phyloP scores from a whole-genome alignment of 2,888 invertebrate genomes.

The Cosmorhoe ocellata region DNA sequence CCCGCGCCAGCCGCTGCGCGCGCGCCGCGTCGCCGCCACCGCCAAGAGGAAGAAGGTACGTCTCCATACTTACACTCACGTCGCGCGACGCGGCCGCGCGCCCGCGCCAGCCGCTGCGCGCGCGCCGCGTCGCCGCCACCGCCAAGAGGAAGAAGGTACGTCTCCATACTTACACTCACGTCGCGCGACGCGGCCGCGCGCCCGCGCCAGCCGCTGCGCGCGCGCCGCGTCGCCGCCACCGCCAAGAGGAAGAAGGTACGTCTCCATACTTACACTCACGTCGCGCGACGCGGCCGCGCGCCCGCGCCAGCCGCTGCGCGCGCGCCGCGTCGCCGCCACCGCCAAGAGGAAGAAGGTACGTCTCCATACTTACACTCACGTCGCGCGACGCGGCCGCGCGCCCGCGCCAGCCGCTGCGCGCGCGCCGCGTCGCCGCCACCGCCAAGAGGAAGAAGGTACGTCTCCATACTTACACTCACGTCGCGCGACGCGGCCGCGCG shows the following conservation, averaged over 20 bases:
- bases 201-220: slow-evolving; percentile 91
- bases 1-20: too few relatives aligned
- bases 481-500: slow-evolving; percentile 94
- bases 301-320: slow-evolving; percentile 95
- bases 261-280: slow-evolving; percentile 53
- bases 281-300: slow-evolving; percentile 95
- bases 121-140: too few relatives aligned
- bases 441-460: too few relatives aligned
- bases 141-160: slow-evolving; percentile 85
- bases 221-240: too few relatives aligned
- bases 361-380: neutral
- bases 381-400: too few relatives aligned
- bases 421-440: too few relatives aligned
- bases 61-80: too few relatives aligned
- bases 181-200: slow-evolving; percentile 86
- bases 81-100: slow-evolving; percentile 94
- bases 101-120: slow-evolving; percentile 86
- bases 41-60: too few relatives aligned
- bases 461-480: too few relatives aligned
- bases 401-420: too few relatives aligned
- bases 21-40: too few relatives aligned
- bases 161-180: neutral
- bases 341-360: slow-evolving; percentile 95
- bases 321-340: slow-evolving; percentile 96
- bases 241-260: slow-evolving; percentile 68